Evolutionary conservation across 2,797 vertebrate genomes (phyloP).

Genomic region (Cynodonichthys magdalenae): DNA sequence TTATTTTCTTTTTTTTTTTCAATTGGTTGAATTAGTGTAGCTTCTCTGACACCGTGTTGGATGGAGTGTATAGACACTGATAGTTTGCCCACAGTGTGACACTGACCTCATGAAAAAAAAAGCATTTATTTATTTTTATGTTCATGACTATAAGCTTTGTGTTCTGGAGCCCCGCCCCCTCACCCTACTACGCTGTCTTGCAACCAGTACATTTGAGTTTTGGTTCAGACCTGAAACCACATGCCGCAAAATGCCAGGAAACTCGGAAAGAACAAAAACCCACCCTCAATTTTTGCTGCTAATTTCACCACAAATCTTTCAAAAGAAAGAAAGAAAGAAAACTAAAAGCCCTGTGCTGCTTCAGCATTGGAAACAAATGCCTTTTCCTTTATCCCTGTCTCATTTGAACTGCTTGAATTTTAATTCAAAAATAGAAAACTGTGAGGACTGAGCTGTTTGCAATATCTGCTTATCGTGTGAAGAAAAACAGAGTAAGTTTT

Average conservation of each 20-base stretch:
- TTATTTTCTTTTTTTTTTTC: constrained; percentile 35
- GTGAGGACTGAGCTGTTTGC: constrained; percentile 81
- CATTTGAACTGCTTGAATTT: constrained; percentile 63
- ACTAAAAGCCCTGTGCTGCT: too few species aligned
- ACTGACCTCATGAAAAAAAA: constrained; percentile 78
- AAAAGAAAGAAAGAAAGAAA: constrained; percentile 27
- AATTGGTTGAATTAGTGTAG: constrained; percentile 75
- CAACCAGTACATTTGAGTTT: constrained; percentile 80
- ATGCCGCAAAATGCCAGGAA: constrained; percentile 34
- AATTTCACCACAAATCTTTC: constrained; percentile 61
- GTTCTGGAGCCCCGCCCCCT: constrained; percentile 57
- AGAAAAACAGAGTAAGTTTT: constrained; percentile 52
- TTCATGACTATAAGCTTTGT: constrained; percentile 70
- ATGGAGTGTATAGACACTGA: constrained; percentile 68
- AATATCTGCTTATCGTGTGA: constrained; percentile 76
- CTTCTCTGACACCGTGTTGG: constrained; percentile 69
- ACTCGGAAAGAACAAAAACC: constrained; percentile 48
- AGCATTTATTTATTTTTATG: constrained; percentile 78
- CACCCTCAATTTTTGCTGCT: constrained; percentile 74
- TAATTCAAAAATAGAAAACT: constrained; percentile 63
- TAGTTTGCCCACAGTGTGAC: constrained; percentile 75
- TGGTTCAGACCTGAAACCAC: constrained; percentile 76
- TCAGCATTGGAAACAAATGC: constrained; percentile 4
- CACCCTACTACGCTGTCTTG: constrained; percentile 60
- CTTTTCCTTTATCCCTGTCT: constrained; percentile 19